Evolutionary conservation across 2,888 invertebrate genomes (phyloP).

Genomic region (Octodonta nipae): DNA sequence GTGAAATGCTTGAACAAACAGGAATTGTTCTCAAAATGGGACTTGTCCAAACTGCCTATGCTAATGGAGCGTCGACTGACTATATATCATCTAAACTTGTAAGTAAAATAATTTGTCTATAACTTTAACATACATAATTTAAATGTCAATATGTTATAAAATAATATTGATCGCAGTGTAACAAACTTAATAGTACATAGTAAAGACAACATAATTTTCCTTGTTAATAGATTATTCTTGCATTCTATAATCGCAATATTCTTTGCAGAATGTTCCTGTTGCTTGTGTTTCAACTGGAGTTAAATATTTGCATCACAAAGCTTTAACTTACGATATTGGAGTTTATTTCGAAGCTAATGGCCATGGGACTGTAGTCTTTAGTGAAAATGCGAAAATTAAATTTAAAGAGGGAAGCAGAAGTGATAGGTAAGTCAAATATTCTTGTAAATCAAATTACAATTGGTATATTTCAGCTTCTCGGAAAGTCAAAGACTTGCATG

Average conservation of each 20-base stretch:
- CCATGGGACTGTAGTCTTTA: conserved; percentile 89
- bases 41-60: conserved; percentile 94
- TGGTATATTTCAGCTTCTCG: conserved; percentile 8
- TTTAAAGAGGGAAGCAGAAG: conserved; percentile 39
- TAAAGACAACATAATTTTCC: too few species aligned
- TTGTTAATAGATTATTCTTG: too few species aligned
- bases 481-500: conserved; percentile 43
- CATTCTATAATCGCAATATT: too few species aligned
- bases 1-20: conserved; percentile 43
- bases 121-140: too few species aligned
- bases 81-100: conserved; percentile 70
- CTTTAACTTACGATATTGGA: conserved; percentile 81
- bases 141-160: too few species aligned
- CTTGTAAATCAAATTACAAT: neutral
- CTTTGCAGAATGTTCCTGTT: conserved; percentile 71
- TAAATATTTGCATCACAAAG: conserved; percentile 88
- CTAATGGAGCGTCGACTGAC: conserved; percentile 90
- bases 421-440: conserved; percentile 19
- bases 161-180: too few species aligned
- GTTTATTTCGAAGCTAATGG: conserved; percentile 99
- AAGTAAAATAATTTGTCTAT: conserved; percentile 22
- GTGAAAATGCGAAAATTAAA: conserved; percentile 47
- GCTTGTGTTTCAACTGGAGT: conserved; percentile 90
- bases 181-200: too few species aligned
- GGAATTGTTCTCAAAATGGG: conserved; percentile 62